Conservation (phyloP, 1,140 invertebrate species). For the Gonatopus flavifemur region DNA sequence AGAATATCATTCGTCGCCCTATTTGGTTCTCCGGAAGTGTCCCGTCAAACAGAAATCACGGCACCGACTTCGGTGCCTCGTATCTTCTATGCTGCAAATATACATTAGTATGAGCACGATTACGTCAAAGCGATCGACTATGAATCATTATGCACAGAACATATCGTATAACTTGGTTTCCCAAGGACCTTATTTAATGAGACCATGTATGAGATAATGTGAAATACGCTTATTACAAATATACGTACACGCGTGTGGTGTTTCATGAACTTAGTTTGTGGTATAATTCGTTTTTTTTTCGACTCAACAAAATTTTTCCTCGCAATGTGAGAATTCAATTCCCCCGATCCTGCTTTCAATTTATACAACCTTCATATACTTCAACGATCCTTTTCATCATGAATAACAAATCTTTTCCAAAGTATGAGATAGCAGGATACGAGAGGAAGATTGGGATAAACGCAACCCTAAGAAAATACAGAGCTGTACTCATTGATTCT, state of each 20-base stretch:
- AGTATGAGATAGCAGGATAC: too few species aligned
- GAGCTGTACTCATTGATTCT: too few species aligned
- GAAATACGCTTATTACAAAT: too few species aligned
- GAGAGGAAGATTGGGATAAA: too few species aligned
- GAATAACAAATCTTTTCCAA: too few species aligned
- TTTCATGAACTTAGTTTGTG: neutral
- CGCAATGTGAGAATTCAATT: neutral
- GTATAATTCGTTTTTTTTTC: neutral
- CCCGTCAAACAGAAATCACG: conserved; percentile 17
- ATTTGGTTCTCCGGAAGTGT: conserved; percentile 24
- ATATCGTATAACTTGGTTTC: conserved; percentile 38
- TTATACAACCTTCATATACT: neutral
- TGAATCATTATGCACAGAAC: conserved; percentile 33
- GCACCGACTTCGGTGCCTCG: conserved; percentile 15
- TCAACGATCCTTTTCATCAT: too few species aligned
- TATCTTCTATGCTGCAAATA: conserved; percentile 8
- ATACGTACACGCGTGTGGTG: neutral
- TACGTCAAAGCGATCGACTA: conserved; percentile 36
- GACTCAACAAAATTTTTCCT: neutral
- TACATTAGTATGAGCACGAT: conserved; percentile 20
- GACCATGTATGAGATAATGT: too few species aligned
- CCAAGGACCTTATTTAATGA: conserved; percentile 34
- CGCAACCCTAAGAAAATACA: too few species aligned
- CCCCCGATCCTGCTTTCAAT: neutral
- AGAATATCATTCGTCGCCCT: too few species aligned